phyloP scores from a whole-genome alignment of 2,113 vertebrate genomes.

The Gymnorhina tibicen region DNA sequence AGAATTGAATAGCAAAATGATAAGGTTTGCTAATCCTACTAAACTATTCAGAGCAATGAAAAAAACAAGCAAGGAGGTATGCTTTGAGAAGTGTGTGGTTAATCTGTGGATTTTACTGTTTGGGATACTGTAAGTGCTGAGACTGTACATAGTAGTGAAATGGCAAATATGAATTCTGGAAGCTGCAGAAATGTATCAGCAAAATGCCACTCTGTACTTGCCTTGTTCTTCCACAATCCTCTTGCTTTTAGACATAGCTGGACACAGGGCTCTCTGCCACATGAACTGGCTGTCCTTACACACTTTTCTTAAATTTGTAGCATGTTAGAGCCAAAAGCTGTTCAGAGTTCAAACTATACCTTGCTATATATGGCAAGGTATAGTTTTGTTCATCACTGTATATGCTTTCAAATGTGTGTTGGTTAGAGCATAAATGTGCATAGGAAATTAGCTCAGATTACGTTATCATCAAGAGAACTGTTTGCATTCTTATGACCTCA shows the following conservation, averaged over 20 bases:
- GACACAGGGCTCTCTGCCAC: neutral
- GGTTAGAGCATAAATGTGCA: neutral
- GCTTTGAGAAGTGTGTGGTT: neutral
- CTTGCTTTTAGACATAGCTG: neutral
- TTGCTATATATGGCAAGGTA: neutral
- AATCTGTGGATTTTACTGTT: neutral
- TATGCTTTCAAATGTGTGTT: neutral
- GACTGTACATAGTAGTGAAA: neutral
- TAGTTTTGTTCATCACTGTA: neutral
- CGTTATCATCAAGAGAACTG: neutral
- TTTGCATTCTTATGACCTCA: neutral
- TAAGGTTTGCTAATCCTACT: neutral
- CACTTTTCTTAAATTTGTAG: neutral
- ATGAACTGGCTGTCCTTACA: neutral
- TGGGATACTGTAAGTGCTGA: neutral
- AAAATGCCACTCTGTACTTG: neutral
- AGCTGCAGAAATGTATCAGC: neutral
- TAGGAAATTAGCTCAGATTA: neutral
- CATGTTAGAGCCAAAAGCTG: neutral
- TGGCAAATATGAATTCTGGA: neutral
- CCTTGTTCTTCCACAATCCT: neutral
- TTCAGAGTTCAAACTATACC: neutral
- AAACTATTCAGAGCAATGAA: neutral
- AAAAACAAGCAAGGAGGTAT: neutral
- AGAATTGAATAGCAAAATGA: neutral